Evolutionary conservation across 2,888 invertebrate species (phyloP), one percentile per base, ranked within the genome.

Genomic region (Thymelicus acteon): DNA sequence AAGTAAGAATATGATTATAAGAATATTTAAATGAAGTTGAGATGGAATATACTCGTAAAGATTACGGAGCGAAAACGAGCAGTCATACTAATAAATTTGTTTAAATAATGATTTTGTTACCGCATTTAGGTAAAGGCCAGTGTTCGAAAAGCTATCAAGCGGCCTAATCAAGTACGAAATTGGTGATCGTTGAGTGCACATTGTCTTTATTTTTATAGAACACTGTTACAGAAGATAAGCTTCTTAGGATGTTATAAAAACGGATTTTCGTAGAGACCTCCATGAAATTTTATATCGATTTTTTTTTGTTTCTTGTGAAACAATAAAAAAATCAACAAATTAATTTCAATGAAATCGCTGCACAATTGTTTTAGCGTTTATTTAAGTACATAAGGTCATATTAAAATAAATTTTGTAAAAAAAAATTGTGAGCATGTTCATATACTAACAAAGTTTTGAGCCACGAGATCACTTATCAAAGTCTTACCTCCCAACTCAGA

Each of bases 101-200:
- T 31, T 31, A 31, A 31, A 31, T 31, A 44, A 12, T 71, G 77
- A 10, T 78, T 78, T 77, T 78, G 75, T 77, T 77, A 77, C 74
- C 74, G 72, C 72, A 76, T 79, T 78, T 72, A 75, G 71, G 72
- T 74, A 62, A 72, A 73, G 81, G 84, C 83, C 84, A 87, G 91
- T 92, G 90, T 90, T 87, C 85, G 79, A 76, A 86, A 91, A 89
- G 85, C 91, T 88, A 92, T 92, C 91, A 91, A 81, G 81, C 81
- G 81, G 87, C 83, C 87, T 88, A 91, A 91, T 92, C 90, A 90
- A 90, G 90, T 91, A 92, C 88, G 90, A 92, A 92, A 92, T 92
- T 58, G 63, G 62, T 12, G 58, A 62, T 67, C 57, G 60, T 64
- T 24, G 19, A 52, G 49, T 39, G 54, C 60, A 40, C 52, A 39